Evolutionary conservation across 1,140 invertebrate species (phyloP), one percentile per base, ranked within the genome.

Genomic region (Drosophila murphyi): DNA sequence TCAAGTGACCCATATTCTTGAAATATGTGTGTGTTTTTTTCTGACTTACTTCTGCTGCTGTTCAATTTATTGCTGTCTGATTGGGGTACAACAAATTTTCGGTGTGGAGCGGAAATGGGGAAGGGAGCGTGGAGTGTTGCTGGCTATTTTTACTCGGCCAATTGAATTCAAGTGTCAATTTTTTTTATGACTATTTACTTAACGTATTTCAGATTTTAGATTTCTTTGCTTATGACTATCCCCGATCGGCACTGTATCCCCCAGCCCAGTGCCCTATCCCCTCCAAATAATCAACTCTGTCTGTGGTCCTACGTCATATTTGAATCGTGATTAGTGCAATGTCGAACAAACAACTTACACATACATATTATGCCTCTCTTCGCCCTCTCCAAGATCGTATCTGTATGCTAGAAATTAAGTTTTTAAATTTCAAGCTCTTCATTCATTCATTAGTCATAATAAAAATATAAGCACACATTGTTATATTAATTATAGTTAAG

Each of bases 151-250:
- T 41, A 73, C 69, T 80, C 69, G 51, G 37, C 31, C 45, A 72
- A 81, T 81, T 75, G 74, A 75, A 78, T 86, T 86, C 70, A 74
- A 81, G 81, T 78, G 70, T 79, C 61, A 78, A 59, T 32, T 55
- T 50, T 62, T 54, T 37, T 61, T 54, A 50, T 75, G 56, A 61
- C 43, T 39, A 67, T 34, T 55, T 50, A 37, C 48, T 56, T 59
- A 48, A 60, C 45, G 56, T 47, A 35, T 28, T 10, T n/a, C 4
- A n/a, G 8, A 4, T 31, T 4, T 50, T 43, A n/a, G 39, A 7
- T 43, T 43, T n/a, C 3, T 43, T n/a, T 51, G 61, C 55, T 62
- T 68, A 59, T 59, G n/a, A 29, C 10, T 57, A 8, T 6, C 34
- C 55, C 56, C 29, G 6, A 6, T 34, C 5, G 39, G 39, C 2